Conservation (phyloP, 2,113 vertebrate genomes). For the Bubo scandiacus region DNA sequence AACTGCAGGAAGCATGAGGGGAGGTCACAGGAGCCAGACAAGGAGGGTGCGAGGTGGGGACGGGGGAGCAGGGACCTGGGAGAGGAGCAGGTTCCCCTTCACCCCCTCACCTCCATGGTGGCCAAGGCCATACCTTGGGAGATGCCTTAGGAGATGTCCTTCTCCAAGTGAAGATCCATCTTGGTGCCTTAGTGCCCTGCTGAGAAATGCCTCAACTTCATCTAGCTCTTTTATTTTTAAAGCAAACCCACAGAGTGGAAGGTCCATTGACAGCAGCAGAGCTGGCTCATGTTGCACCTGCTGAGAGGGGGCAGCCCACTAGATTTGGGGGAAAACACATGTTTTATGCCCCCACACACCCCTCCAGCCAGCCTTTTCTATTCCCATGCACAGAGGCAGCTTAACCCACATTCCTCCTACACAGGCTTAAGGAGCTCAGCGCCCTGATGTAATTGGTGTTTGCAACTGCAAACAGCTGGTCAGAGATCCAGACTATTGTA, state of each 20-base stretch:
- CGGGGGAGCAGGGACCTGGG: background rate
- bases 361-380: background rate
- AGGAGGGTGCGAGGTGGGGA: background rate
- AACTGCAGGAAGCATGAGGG: accelerated
- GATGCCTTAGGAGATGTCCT: background rate
- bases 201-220: background rate
- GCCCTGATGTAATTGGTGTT: background rate
- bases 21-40: background rate
- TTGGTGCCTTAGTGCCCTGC: background rate
- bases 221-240: background rate
- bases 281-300: background rate
- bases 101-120: accelerated
- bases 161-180: background rate
- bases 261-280: background rate
- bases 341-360: background rate
- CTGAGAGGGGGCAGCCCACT: background rate
- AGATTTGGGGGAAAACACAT: background rate
- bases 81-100: background rate
- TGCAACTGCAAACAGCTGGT: conserved; percentile 1
- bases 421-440: background rate
- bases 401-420: background rate
- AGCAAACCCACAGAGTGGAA: background rate
- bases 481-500: background rate
- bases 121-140: background rate
- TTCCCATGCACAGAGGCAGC: background rate